Conservation (phyloP, 1,140 invertebrate genomes). For the Magallana gigas region DNA sequence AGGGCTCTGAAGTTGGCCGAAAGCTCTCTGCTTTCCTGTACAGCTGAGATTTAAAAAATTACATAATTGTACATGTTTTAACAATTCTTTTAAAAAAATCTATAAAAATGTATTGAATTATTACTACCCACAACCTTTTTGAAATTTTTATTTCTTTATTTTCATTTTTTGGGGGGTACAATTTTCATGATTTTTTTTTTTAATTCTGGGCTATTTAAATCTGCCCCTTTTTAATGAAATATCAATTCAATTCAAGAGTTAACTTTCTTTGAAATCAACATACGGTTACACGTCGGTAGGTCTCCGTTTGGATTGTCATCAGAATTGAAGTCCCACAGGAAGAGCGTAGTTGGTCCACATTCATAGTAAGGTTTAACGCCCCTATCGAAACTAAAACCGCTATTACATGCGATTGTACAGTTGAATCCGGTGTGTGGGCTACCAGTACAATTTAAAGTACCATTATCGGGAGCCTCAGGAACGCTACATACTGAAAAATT, state of each 20-base stretch:
- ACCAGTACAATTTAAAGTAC: constrained; percentile 13
- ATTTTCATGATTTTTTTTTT: too few relatives aligned
- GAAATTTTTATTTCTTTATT: too few relatives aligned
- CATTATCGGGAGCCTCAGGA: not conserved
- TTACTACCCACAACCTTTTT: too few relatives aligned
- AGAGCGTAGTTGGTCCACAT: constrained; percentile 51
- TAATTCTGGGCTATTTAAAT: too few relatives aligned
- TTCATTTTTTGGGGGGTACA: too few relatives aligned
- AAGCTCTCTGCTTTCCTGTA: not conserved
- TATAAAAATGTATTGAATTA: too few relatives aligned
- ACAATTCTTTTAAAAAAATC: too few relatives aligned
- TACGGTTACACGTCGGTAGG: constrained; percentile 50
- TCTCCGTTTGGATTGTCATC: constrained; percentile 48
- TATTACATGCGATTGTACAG: constrained; percentile 41
- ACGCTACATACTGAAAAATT: constrained; percentile 29
- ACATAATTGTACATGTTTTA: too few relatives aligned
- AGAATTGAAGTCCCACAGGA: constrained; percentile 51
- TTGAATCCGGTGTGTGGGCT: constrained; percentile 2
- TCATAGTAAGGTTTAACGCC: constrained; percentile 5
- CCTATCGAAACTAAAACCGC: constrained; percentile 50
- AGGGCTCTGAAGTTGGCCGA: not conserved
- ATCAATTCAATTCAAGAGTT: too few relatives aligned
- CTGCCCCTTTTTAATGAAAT: too few relatives aligned
- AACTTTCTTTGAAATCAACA: not conserved
- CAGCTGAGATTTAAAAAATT: not conserved